A percentile compares a stretch with the other conserved stretches of the same genome.
These are phyloP conservation scores for Plumapathes pennacea DNA, from an alignment of 92 coral and sea anemone genomes.

Conservation along the genomic window DNA sequence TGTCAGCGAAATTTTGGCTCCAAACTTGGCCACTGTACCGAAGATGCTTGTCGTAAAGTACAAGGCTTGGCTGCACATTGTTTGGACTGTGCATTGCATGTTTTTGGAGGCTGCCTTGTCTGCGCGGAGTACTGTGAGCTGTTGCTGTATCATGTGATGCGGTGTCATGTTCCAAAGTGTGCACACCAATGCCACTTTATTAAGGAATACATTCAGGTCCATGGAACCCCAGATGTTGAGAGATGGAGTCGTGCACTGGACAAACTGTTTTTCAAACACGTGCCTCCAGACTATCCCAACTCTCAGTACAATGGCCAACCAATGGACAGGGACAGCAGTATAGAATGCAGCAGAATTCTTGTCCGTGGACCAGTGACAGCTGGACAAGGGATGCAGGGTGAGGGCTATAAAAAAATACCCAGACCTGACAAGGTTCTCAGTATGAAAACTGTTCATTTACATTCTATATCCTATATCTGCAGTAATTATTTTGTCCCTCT, in stretches of 20 bases:
- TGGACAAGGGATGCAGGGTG: not conserved
- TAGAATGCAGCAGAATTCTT: not conserved
- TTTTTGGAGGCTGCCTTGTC: constrained; percentile 38
- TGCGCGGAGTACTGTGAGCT: constrained; percentile 13
- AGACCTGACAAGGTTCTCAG: not conserved
- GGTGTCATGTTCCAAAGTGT: constrained; percentile 31
- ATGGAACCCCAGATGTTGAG: not conserved
- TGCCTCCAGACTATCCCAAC: constrained; percentile 15
- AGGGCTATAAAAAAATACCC: not conserved
- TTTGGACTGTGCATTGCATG: no score
- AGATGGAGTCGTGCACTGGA: constrained; percentile 37
- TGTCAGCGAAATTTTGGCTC: no score
- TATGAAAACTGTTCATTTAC: no score
- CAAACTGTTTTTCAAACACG: constrained; percentile 28
- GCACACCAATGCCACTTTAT: no score
- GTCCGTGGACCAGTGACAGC: no score
- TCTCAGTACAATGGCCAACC: no score
- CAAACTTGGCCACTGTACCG: no score
- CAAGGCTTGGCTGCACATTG: no score
- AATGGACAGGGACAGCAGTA: no score
- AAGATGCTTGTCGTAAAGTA: no score
- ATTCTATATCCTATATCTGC: no score
- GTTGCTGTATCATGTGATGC: constrained; percentile 22
- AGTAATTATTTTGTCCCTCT: no score
- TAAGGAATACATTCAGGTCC: constrained; percentile 10